Conservation (phyloP, 2,797 vertebrate genomes). For the Paratrypauchen microcephalus region DNA sequence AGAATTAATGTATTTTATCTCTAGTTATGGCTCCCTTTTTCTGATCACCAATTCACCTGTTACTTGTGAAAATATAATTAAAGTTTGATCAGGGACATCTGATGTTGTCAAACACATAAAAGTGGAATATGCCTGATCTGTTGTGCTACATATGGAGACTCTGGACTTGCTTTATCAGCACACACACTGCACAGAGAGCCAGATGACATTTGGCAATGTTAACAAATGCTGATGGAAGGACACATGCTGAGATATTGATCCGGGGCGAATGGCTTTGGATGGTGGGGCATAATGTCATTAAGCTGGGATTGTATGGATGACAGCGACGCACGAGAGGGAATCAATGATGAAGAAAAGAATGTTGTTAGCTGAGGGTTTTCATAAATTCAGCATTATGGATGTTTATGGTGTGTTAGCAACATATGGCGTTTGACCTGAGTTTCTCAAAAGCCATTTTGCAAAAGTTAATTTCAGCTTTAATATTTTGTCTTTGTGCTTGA, state of each 20-base stretch:
- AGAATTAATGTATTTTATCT: background rate
- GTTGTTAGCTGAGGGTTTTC: slow-evolving; percentile 56
- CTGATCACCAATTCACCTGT: slow-evolving; percentile 8
- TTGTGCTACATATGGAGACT: slow-evolving; percentile 33
- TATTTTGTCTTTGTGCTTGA: slow-evolving; percentile 3
- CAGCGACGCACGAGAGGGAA: slow-evolving; percentile 51
- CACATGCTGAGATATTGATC: slow-evolving; percentile 68
- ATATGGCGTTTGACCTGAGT: slow-evolving; percentile 48
- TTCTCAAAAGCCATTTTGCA: slow-evolving; percentile 37
- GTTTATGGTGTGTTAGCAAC: slow-evolving; percentile 55
- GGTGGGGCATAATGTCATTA: slow-evolving; percentile 66
- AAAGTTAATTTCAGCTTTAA: slow-evolving; percentile 29
- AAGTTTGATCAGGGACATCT: slow-evolving; percentile 1
- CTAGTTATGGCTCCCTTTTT: slow-evolving; percentile 9
- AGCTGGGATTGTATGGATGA: slow-evolving; percentile 60
- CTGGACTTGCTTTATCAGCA: slow-evolving; percentile 18
- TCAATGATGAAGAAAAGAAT: slow-evolving; percentile 56
- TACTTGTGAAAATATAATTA: slow-evolving; percentile 16
- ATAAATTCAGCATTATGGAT: slow-evolving; percentile 58
- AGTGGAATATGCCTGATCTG: slow-evolving; percentile 20
- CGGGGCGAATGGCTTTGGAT: slow-evolving; percentile 67
- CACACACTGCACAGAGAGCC: slow-evolving; percentile 15
- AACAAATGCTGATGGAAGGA: slow-evolving; percentile 64
- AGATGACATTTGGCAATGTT: slow-evolving; percentile 57
- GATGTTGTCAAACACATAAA: background rate